Conservation (phyloP, 2,797 vertebrate species). For the Halcyon smyrnensis region DNA sequence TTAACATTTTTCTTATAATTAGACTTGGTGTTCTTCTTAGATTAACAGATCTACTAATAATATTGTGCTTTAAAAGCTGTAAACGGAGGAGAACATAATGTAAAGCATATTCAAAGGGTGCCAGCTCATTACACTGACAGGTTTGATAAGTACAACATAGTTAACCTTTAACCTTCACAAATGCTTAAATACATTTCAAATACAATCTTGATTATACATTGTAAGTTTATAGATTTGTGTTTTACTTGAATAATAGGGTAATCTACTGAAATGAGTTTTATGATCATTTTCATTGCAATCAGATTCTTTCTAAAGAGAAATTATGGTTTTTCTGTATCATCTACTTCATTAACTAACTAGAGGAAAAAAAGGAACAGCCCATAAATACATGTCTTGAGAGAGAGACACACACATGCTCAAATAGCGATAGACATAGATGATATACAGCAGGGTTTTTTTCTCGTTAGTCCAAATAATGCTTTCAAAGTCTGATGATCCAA, state of each 20-base stretch:
- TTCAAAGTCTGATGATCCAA: not conserved
- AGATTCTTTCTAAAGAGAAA: not conserved
- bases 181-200: slow-evolving; percentile 21
- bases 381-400: not conserved
- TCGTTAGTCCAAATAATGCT: not conserved
- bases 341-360: not conserved
- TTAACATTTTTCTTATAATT: slow-evolving; percentile 75
- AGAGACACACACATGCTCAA: not conserved
- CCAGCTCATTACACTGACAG: slow-evolving; percentile 21
- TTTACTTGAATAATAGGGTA: not conserved
- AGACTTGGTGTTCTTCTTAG: slow-evolving; percentile 52
- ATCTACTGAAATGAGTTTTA: not conserved
- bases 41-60: slow-evolving; percentile 70
- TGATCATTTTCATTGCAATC: not conserved
- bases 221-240: not conserved
- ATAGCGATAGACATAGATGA: no score
- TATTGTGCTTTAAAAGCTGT: slow-evolving; percentile 50
- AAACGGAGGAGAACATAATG: not conserved
- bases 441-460: not conserved
- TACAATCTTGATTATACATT: not conserved
- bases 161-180: slow-evolving; percentile 39
- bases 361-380: not conserved
- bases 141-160: slow-evolving; percentile 18
- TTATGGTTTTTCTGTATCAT: not conserved
- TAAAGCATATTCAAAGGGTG: slow-evolving; percentile 26